Conservation (phyloP, 2,797 vertebrate species). For the Acipenser transmontanus region DNA sequence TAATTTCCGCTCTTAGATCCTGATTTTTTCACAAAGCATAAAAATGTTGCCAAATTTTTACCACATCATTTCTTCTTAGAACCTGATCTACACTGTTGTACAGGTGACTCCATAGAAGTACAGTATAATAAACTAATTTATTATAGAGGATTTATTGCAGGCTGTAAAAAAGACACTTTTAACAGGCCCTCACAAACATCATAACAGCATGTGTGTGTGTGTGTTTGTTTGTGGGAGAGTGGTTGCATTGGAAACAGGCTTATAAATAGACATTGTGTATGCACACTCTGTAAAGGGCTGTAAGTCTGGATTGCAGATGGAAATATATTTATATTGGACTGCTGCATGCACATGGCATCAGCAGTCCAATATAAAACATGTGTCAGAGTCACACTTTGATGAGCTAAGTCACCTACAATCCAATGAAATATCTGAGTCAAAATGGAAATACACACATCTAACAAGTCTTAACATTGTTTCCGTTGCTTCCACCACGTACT, state of each 20-base stretch:
- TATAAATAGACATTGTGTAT: conserved; percentile 57
- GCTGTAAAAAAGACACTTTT: background rate
- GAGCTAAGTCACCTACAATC: conserved; percentile 30
- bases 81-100: background rate
- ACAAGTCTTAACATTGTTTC: background rate
- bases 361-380: conserved; percentile 37
- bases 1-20: no score
- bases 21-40: no score
- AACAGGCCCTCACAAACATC: background rate
- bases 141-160: background rate
- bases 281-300: conserved; percentile 24
- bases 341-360: conserved; percentile 37
- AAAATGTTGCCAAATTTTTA: conserved; percentile 12
- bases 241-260: conserved; percentile 48
- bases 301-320: conserved; percentile 24
- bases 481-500: background rate
- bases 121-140: background rate
- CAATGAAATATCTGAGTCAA: background rate
- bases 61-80: conserved; percentile 6
- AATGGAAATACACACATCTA: background rate
- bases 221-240: conserved; percentile 15
- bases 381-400: conserved; percentile 48
- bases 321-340: conserved; percentile 26
- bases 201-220: background rate
- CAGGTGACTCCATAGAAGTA: background rate